Conservation (phyloP, 1,140 invertebrate species). For the Leptinotarsa undecemlineata region DNA sequence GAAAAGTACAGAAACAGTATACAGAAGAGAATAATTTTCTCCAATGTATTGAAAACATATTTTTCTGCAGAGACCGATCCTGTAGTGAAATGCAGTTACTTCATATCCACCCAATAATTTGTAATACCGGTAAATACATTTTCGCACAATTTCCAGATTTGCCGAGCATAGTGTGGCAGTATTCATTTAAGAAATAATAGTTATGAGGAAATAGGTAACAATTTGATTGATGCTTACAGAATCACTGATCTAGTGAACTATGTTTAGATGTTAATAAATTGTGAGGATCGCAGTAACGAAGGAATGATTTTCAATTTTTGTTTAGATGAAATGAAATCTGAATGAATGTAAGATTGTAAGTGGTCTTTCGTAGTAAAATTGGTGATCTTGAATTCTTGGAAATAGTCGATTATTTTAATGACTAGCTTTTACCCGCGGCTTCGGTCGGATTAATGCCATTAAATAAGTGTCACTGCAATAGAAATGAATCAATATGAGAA, state of each 20-base stretch:
- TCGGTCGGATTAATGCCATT: too few species aligned
- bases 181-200: conserved; percentile 1
- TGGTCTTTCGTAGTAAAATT: too few species aligned
- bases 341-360: too few species aligned
- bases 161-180: neutral
- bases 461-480: too few species aligned
- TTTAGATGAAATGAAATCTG: too few species aligned
- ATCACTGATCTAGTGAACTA: conserved; percentile 1
- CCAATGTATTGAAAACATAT: too few species aligned
- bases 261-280: neutral
- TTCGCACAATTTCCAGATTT: conserved; percentile 5
- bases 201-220: neutral
- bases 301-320: neutral
- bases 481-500: too few species aligned
- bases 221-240: neutral
- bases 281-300: neutral
- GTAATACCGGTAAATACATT: neutral
- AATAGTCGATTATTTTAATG: too few species aligned
- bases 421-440: too few species aligned
- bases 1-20: too few species aligned
- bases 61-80: neutral
- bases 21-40: too few species aligned
- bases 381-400: too few species aligned
- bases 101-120: conserved; percentile 3
- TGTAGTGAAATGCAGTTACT: neutral